A percentile compares a stretch with the other conserved stretches of the same genome.
phyloP scores from a whole-genome alignment of 2,888 invertebrate genomes.

The Agonopterix heracliana region DNA sequence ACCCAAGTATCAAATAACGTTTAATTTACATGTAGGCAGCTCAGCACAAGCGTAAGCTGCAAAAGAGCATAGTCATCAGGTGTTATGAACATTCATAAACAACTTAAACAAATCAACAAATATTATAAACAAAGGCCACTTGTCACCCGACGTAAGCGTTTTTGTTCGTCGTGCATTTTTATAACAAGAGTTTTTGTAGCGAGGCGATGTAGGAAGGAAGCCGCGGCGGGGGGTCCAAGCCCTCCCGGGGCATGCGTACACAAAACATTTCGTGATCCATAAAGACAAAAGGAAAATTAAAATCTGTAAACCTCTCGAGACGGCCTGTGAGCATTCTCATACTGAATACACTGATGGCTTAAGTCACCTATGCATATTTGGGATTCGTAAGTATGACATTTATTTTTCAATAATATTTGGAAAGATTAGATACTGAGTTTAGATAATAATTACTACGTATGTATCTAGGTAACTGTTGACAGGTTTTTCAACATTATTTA shows the following conservation, averaged over 20 bases:
- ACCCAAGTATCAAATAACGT: too few species aligned
- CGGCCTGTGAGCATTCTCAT: conserved; percentile 29
- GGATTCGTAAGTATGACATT: background rate
- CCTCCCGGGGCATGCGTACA: conserved; percentile 66
- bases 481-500: too few species aligned
- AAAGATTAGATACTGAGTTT: too few species aligned
- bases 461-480: too few species aligned
- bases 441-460: too few species aligned
- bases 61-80: conserved; percentile 55
- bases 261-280: conserved; percentile 75
- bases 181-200: conserved; percentile 68
- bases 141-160: conserved; percentile 71
- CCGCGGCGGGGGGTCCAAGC: conserved; percentile 66
- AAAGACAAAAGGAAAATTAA: conserved; percentile 75
- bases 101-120: conserved; percentile 68
- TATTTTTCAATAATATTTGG: too few species aligned
- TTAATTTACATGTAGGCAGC: background rate
- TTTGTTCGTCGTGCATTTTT: conserved; percentile 70
- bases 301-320: conserved; percentile 61
- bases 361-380: conserved; percentile 2
- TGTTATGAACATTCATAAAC: conserved; percentile 61
- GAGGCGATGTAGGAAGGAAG: conserved; percentile 71
- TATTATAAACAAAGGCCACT: conserved; percentile 71
- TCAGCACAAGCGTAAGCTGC: background rate
- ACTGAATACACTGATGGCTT: conserved; percentile 11